Evolutionary conservation across 2,113 vertebrate genomes (phyloP).

Genomic region (Perognathus longimembris): DNA sequence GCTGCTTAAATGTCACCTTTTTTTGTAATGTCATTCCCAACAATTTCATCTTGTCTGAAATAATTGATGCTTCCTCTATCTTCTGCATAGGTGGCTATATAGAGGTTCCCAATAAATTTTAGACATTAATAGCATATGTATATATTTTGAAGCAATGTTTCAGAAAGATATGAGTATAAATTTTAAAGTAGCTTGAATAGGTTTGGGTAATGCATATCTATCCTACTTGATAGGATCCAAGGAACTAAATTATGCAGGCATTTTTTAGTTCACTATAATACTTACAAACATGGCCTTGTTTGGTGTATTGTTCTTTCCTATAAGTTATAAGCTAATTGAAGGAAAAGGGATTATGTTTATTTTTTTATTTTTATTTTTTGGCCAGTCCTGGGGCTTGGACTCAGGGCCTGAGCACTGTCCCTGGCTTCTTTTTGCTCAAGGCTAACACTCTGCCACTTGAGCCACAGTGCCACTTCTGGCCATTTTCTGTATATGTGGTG

Average conservation of each 20-base stretch:
- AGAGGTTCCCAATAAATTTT: background rate
- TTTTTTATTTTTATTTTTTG: no score
- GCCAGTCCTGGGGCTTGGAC: no score
- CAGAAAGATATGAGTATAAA: background rate
- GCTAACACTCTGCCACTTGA: no score
- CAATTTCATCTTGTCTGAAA: background rate
- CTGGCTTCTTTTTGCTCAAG: no score
- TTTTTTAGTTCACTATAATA: background rate
- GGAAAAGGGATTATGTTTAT: background rate
- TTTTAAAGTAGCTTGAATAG: background rate
- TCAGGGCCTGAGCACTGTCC: no score
- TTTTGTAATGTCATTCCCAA: background rate
- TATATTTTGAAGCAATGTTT: background rate
- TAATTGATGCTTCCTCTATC: background rate
- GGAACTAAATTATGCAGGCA: background rate
- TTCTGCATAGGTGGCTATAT: background rate
- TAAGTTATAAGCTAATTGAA: background rate
- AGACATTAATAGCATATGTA: background rate
- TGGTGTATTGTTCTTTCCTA: background rate
- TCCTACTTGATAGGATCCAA: background rate
- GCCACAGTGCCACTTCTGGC: no score
- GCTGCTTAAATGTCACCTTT: slow-evolving; percentile 28
- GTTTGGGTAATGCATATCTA: background rate
- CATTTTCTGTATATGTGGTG: no score
- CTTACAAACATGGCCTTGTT: background rate